phyloP scores from a whole-genome alignment of 2,113 vertebrate genomes.

The zebrafish (Danio rerio) region DNA sequence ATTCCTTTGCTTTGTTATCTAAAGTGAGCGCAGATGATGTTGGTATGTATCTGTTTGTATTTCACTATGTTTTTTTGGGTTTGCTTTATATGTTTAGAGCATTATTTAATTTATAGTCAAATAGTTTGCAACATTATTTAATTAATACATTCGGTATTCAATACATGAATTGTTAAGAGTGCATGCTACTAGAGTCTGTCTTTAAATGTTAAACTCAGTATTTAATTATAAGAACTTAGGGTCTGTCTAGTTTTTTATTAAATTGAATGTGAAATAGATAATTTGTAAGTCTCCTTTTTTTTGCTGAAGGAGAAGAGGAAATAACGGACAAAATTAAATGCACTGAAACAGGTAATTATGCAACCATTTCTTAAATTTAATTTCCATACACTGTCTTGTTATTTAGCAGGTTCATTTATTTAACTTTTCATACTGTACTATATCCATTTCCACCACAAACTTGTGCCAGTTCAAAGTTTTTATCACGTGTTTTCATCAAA shows the following conservation, averaged over 20 bases:
- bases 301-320: slow-evolving; percentile 76
- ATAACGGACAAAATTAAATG: slow-evolving; percentile 80
- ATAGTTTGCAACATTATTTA: neutral
- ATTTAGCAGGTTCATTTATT: neutral
- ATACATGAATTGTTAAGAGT: neutral
- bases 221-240: too few relatives aligned
- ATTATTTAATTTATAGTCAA: neutral
- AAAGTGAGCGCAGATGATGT: slow-evolving; percentile 54
- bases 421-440: neutral
- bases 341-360: slow-evolving; percentile 79
- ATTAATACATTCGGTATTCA: neutral
- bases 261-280: slow-evolving; percentile 2
- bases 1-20: slow-evolving; percentile 8
- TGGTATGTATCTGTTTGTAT: slow-evolving; percentile 48
- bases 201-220: too few relatives aligned
- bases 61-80: neutral
- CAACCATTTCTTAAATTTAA: neutral
- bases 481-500: too few relatives aligned
- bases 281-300: slow-evolving; percentile 29
- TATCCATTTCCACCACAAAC: neutral
- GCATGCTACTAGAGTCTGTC: too few relatives aligned
- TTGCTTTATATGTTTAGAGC: neutral
- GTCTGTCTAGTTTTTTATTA: too few relatives aligned
- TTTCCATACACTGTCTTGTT: too few relatives aligned
- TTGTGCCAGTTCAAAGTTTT: too few relatives aligned